Base-by-base conservation (phyloP, 2,888 invertebrate genomes). In the Altica lythri region DNA sequence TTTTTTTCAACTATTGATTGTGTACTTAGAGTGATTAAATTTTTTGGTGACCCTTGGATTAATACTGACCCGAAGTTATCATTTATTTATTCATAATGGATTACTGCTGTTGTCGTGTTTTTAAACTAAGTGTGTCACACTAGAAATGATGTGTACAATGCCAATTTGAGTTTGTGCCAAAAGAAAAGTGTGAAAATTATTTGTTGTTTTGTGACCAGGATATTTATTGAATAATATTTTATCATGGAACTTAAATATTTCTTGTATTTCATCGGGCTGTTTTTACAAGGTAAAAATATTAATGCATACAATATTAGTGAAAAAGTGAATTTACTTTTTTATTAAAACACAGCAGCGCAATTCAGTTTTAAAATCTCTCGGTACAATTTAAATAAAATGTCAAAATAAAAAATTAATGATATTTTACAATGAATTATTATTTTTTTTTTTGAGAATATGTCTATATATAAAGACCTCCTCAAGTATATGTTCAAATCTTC, bases 121-220 rank as follows among this genome's bases (percentile, higher is more conserved):
- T 37, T 8, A 4, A 16, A 27, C 14, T 29, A 35, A 44, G 43
- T 47, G 53, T 49, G 42, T 29, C 43, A 18, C 29, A 37, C 17
- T 29, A 42, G 51, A 55, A 55, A 53, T 42, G 47, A 43, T 51
- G 34, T 43, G 51, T 48, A 52, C 50, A 14, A 55, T 56, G 57
- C 60, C 59, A 61, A 57, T 53, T 62, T 61, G 65, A 63, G 49
- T 51, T 47, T 59, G 68, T 68, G 68, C 66, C 68, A 67, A 66
- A 65, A 49, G 8, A n/a, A 17, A 35, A 18, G 19, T 46, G 43
- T 35, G 35, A 18, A 27, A 18, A 13, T 19, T 47, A 43, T 45
- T 29, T 19, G 29, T n/a, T n/a, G n/a, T n/a, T n/a, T n/a, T 32
- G 52, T 12, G 34, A 38, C 8, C 19, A 14, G 37, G 32, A 45